phyloP scores from a whole-genome alignment of 2,888 invertebrate genomes.

The Spodoptera picta region DNA sequence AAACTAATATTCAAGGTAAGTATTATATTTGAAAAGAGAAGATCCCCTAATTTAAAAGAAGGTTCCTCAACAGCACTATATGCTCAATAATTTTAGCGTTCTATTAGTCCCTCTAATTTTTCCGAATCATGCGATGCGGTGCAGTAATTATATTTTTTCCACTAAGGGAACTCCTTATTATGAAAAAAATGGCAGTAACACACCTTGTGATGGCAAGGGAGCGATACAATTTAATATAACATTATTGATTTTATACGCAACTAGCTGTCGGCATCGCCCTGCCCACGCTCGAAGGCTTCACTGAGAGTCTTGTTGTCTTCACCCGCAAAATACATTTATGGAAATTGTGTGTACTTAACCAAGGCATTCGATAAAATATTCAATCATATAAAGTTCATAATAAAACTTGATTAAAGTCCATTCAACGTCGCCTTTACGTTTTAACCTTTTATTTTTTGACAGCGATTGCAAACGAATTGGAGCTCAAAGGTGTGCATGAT shows the following conservation, averaged over 20 bases:
- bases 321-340: not conserved
- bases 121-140: too few relatives aligned
- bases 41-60: too few relatives aligned
- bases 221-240: constrained; percentile 44
- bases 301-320: constrained; percentile 13
- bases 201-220: constrained; percentile 22
- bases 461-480: constrained; percentile 5
- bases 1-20: too few relatives aligned
- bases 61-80: too few relatives aligned
- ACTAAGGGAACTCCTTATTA: constrained; percentile 3
- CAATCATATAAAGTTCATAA: constrained; percentile 1
- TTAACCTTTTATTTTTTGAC: not conserved
- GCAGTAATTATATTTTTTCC: too few relatives aligned
- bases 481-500: constrained; percentile 8
- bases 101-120: too few relatives aligned
- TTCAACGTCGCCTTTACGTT: not conserved
- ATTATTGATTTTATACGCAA: constrained; percentile 44
- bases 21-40: too few relatives aligned
- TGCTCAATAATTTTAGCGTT: too few relatives aligned
- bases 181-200: constrained; percentile 15
- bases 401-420: constrained; percentile 7
- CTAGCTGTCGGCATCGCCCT: constrained; percentile 22
- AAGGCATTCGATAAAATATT: not conserved
- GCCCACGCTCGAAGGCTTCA: constrained; percentile 18
- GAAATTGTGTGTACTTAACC: not conserved